phyloP scores from a whole-genome alignment of 2,113 vertebrate species.

The Pagrus major region DNA sequence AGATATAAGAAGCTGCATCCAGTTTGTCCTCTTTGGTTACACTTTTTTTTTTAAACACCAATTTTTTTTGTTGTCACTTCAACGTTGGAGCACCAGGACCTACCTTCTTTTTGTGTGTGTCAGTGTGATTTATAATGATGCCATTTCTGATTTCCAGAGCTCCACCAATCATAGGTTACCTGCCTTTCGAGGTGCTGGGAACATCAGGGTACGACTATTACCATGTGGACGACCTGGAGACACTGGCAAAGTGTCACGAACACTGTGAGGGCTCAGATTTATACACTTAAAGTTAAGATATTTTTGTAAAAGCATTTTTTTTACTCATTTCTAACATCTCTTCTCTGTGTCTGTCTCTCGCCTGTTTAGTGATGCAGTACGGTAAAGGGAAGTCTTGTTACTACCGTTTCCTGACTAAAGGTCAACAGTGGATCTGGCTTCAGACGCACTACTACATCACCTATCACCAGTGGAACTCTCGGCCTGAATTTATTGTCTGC shows the following conservation, averaged over 20 bases:
- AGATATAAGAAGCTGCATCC: background rate
- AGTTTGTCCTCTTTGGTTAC: background rate
- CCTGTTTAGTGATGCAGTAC: constrained; percentile 94
- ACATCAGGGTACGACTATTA: constrained; percentile 99
- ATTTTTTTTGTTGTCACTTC: no score
- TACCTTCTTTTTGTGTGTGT: background rate
- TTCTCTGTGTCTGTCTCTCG: background rate
- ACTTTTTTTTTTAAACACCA: no score
- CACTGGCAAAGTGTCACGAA: constrained; percentile 97
- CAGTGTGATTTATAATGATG: background rate
- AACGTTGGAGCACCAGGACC: background rate
- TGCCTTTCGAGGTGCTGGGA: constrained; percentile 98
- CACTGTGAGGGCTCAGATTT: constrained; percentile 89
- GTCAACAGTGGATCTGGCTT: constrained; percentile 99
- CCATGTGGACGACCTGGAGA: constrained; percentile 99
- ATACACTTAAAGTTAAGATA: constrained; percentile 68
- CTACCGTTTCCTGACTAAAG: constrained; percentile 98
- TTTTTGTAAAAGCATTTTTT: background rate
- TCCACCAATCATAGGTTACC: constrained; percentile 97
- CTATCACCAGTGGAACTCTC: constrained; percentile 99
- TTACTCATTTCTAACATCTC: constrained; percentile 10
- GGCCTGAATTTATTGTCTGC: constrained; percentile 99
- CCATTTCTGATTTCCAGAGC: constrained; percentile 85
- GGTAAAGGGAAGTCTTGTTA: constrained; percentile 99
- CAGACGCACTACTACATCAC: constrained; percentile 99